phyloP scores from a whole-genome alignment of 2,113 vertebrate species.

The Chloebia gouldiae region DNA sequence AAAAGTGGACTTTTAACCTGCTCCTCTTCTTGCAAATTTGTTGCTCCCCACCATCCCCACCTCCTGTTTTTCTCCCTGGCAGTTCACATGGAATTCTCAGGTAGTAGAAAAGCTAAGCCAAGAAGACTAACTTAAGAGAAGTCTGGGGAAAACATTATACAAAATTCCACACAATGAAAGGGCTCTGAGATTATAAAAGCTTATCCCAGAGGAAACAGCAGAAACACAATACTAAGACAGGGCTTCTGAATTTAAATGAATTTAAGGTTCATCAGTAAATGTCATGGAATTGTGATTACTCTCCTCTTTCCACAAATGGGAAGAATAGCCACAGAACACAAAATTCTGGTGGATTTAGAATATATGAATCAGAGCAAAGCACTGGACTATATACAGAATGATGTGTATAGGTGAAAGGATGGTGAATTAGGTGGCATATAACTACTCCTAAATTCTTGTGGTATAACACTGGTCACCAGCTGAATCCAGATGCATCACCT shows the following conservation, averaged over 20 bases:
- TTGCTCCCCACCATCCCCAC: neutral
- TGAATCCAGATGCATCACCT: neutral
- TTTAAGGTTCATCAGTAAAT: neutral
- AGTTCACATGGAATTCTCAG: constrained; percentile 15
- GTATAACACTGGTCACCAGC: neutral
- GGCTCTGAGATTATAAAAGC: neutral
- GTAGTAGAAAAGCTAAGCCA: constrained; percentile 2
- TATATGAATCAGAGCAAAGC: neutral
- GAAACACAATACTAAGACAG: neutral
- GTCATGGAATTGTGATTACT: neutral
- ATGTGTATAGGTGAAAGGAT: neutral
- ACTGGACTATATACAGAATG: neutral
- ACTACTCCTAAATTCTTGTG: neutral
- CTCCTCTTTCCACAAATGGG: neutral
- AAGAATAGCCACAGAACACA: neutral
- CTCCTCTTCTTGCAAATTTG: neutral
- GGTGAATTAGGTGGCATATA: neutral
- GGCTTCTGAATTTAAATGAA: neutral
- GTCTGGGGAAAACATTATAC: neutral
- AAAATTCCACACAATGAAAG: neutral
- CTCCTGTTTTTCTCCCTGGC: neutral
- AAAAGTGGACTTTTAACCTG: neutral
- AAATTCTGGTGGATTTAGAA: neutral
- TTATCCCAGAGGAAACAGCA: neutral
- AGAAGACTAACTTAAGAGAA: neutral